A percentile compares a stretch with the other conserved stretches of the same genome.
Conservation (phyloP, 64 coral and sea anemone species). For the Pachyseris speciosa region DNA sequence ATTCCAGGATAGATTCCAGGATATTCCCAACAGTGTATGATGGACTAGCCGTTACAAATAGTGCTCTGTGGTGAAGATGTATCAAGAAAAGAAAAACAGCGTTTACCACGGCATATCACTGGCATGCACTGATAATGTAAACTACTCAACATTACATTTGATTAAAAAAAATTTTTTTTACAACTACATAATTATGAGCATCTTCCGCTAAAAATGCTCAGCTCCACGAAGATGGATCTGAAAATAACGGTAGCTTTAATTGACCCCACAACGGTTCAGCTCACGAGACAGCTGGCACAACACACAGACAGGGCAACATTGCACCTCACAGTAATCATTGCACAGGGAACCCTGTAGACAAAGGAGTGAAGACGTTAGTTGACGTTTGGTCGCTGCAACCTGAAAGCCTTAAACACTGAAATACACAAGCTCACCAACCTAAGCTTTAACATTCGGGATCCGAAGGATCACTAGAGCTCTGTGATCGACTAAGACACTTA, state of each 20-base stretch:
- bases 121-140: no score
- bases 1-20: no score
- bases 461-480: no score
- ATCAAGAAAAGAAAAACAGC: no score
- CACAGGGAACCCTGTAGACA: slow-evolving; percentile 71
- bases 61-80: no score
- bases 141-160: background rate
- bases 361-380: background rate
- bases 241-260: background rate
- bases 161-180: background rate
- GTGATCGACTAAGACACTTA: no score
- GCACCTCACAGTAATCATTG: slow-evolving; percentile 72
- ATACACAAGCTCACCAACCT: no score
- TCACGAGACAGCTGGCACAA: slow-evolving; percentile 89
- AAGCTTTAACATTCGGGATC: no score
- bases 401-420: background rate
- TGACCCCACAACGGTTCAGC: slow-evolving; percentile 10
- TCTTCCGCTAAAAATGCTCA: background rate
- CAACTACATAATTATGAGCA: no score
- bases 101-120: no score
- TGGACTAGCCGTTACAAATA: no score
- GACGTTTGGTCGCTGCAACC: background rate
- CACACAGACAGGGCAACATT: slow-evolving; percentile 59
- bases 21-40: no score
- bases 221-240: background rate